These are phyloP conservation scores for Lycocerus yunnanus DNA, from an alignment of 2,888 invertebrate species.

Conservation along the genomic window DNA sequence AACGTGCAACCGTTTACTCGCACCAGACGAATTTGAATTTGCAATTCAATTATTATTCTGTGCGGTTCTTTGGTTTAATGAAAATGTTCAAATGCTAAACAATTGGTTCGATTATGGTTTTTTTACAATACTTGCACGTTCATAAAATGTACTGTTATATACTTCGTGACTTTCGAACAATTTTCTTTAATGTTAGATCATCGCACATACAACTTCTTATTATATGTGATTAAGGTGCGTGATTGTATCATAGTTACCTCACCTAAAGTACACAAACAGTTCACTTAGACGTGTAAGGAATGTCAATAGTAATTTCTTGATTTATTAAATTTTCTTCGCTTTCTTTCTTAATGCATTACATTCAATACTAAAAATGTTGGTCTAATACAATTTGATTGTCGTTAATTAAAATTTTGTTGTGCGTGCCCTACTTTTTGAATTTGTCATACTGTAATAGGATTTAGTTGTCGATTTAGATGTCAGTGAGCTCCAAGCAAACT, in stretches of 20 bases:
- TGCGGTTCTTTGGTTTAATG: not conserved
- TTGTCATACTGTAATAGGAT: not conserved
- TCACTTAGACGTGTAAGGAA: not conserved
- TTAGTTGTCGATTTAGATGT: not conserved
- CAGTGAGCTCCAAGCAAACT: not conserved
- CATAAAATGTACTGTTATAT: not conserved
- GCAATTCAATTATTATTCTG: not conserved
- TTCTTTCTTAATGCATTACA: not conserved
- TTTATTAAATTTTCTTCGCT: not conserved
- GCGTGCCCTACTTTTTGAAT: not conserved
- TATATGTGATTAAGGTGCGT: not conserved
- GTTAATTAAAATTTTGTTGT: not conserved
- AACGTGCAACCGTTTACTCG: not conserved
- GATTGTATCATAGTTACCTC: not conserved
- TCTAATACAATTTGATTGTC: not conserved
- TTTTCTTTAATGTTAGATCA: not conserved
- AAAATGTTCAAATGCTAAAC: not conserved
- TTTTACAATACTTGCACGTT: not conserved
- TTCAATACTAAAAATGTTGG: not conserved
- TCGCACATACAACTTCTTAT: not conserved
- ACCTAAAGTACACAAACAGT: not conserved
- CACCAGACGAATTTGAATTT: not conserved
- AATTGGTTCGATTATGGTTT: not conserved
- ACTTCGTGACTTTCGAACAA: not conserved
- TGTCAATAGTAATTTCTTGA: not conserved